Base-by-base conservation (phyloP, 1,140 invertebrate genomes). In the Scylla paramamosain region DNA sequence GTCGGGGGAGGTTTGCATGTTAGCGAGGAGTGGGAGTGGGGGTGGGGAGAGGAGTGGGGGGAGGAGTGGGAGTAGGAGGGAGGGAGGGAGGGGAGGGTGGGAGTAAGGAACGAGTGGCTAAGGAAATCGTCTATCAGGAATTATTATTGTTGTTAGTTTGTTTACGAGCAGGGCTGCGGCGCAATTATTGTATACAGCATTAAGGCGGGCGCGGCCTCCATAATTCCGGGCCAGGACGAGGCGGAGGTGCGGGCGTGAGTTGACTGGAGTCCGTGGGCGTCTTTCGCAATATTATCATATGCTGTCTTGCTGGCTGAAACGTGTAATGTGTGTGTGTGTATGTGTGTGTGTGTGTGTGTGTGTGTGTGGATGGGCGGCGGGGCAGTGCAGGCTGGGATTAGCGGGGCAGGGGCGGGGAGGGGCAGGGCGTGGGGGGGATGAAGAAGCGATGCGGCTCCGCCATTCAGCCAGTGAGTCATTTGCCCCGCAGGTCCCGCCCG, bases 401-500 rank as follows among this genome's bases (percentile, higher is more conserved):
- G 32, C 31, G 46, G 59, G 91, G 48, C 10, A 59, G 52, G 91
- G 31, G 14, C 28, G 46, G 10, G 59, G 77, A 39, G 91, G 31
- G 59, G 25, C 25, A 10, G 48, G 52, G 48, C 25, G 20, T 16
- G 91, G 28, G 91, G 77, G 29, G 77, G 39, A 83, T n/a, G 52
- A 67, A 52, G 31, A 59, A 59, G 90, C 46, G 90, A 32, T 59
- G 90, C 46, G 90, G 59, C 45, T 93, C 82, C 92, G 83, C 83
- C 92, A 93, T 93, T 93, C 83, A 93, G 92, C 92, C 46, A 87
- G 84, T 93, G 92, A 93, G 45, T 93, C 92, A 93, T 84, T 52
- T 93, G 92, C 92, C 92, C 92, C 29, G 45, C 92, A 87, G 92
- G 92, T 93, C 92, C 92, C 92, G 92, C 92, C 92, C 92, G 83